Base-by-base conservation (phyloP, 2,888 invertebrate species). In the Leptinotarsa haldemani region DNA sequence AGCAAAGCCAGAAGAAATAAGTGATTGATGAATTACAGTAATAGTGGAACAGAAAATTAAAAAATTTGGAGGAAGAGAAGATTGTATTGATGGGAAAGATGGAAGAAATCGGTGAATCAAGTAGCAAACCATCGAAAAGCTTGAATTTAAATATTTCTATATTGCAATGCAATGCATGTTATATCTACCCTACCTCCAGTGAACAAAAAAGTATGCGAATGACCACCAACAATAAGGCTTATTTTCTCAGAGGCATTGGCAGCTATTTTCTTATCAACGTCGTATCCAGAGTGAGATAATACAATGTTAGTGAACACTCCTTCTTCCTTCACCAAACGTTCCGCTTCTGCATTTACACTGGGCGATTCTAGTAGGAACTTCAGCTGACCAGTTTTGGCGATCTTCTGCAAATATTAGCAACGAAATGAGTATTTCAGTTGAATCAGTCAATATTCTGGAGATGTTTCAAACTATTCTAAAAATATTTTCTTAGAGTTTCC, bases 221-320 rank as follows among this genome's bases (percentile, higher is more conserved):
- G 96, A 0, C 93, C 94, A 9, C 97, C 96, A 16, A 97, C 93
- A 71, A 97, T 93, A 0, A 96, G 89, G 84, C 96, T 95, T 69
- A 97, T 90, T 48, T 92, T 91, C 0, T 91, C 90, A 3, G 93
- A 90, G 63, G 90, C 92, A 9, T 90, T 88, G 3, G 85, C 85
- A 0, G 95, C 96, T 75, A 96, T 91, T 63, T 88, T 83, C 88
- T 90, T 88, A 82, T 94, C 94, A 46, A 91, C 90, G 12, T 92
- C 90, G 65, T 94, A 89, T 4, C 96, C 96, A 68, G 94, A 92
- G 85, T 97, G 96, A 0, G 96, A 95, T 13, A 96, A 87, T 4
- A 94, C 94, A 68, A 97, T 92, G 79, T 95, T 94, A 69, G 95
- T 94, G 78, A 94, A 92, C 5, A 95, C 91, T 0, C 92, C 92